These are phyloP conservation scores for Ichneumon xanthorius DNA, from an alignment of 2,888 invertebrate species.

Conservation along the genomic window DNA sequence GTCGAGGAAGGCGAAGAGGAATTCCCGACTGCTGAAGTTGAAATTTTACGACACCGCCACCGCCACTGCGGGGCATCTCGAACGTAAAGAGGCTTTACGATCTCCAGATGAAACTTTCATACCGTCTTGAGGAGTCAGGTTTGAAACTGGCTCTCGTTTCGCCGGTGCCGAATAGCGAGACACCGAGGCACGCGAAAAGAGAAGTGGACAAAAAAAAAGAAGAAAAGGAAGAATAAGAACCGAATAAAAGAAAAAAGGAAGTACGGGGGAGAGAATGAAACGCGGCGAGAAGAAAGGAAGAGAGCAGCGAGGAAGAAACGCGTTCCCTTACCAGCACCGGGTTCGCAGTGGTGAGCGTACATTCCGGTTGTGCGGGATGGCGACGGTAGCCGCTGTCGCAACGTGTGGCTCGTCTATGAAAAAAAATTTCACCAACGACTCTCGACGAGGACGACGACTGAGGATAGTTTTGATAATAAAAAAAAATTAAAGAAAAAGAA, in stretches of 20 bases:
- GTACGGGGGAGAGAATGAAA: slow-evolving; percentile 45
- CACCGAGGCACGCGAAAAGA: slow-evolving; percentile 39
- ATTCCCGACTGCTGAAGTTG: slow-evolving; percentile 61
- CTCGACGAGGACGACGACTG: slow-evolving; percentile 16
- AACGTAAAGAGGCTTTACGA: slow-evolving; percentile 76
- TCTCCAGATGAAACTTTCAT: slow-evolving; percentile 77
- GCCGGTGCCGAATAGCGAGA: slow-evolving; percentile 36
- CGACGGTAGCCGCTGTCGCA: slow-evolving; percentile 6
- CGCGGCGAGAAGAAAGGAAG: slow-evolving; percentile 41
- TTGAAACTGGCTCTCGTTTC: slow-evolving; percentile 55
- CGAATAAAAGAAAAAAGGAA: slow-evolving; percentile 31
- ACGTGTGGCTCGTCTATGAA: slow-evolving; percentile 35
- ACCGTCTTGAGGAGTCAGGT: slow-evolving; percentile 49
- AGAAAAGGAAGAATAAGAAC: slow-evolving; percentile 10
- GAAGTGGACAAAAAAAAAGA: slow-evolving; percentile 2
- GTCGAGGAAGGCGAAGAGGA: slow-evolving; percentile 40
- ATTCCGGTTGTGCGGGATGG: slow-evolving; percentile 25
- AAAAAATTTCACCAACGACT: slow-evolving; percentile 39
- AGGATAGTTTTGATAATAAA: slow-evolving; percentile 67
- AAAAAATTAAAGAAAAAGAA: background rate
- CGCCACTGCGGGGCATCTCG: slow-evolving; percentile 44
- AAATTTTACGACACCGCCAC: slow-evolving; percentile 66
- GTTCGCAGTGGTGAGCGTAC: slow-evolving; percentile 48
- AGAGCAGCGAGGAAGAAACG: slow-evolving; percentile 39
- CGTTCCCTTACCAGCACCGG: slow-evolving; percentile 30